These are phyloP conservation scores for Onychomys torridus DNA, from an alignment of 2,797 vertebrate genomes.

Conservation along the genomic window DNA sequence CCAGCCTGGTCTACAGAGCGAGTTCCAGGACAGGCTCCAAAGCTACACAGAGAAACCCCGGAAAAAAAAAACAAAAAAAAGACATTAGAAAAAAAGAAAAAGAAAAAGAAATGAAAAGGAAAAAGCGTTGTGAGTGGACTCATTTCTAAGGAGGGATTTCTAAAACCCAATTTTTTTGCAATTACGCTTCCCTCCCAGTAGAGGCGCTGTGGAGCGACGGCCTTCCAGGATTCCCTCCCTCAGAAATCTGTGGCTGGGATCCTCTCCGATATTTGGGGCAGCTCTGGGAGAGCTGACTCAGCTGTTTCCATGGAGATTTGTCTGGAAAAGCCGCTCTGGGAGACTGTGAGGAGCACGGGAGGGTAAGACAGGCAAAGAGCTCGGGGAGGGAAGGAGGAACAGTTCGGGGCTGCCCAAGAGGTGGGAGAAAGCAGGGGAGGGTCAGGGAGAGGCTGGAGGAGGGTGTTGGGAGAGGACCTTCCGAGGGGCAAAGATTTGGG, in stretches of 20 bases:
- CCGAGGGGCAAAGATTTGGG: slow-evolving; percentile 21
- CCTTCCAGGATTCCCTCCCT: background rate
- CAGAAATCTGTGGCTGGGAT: background rate
- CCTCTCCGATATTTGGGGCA: background rate
- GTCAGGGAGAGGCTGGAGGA: background rate
- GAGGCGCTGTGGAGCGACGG: background rate
- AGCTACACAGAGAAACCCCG: too few relatives aligned
- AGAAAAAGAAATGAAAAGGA: too few relatives aligned
- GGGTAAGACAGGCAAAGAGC: background rate
- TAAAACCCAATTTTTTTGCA: background rate
- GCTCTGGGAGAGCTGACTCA: background rate
- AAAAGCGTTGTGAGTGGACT: background rate
- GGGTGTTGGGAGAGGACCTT: background rate
- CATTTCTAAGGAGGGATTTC: background rate
- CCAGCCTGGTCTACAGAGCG: too few relatives aligned
- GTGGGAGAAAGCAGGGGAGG: background rate
- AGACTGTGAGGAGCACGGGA: background rate
- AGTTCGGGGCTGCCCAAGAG: background rate
- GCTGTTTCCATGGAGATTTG: background rate
- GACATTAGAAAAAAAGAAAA: too few relatives aligned
- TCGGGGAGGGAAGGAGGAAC: too few relatives aligned
- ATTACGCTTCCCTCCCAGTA: background rate
- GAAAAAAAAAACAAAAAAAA: too few relatives aligned
- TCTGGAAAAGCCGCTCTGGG: background rate
- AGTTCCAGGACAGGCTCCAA: too few relatives aligned